phyloP scores from a whole-genome alignment of 92 coral and sea anemone species.

The Siderastrea radians region DNA sequence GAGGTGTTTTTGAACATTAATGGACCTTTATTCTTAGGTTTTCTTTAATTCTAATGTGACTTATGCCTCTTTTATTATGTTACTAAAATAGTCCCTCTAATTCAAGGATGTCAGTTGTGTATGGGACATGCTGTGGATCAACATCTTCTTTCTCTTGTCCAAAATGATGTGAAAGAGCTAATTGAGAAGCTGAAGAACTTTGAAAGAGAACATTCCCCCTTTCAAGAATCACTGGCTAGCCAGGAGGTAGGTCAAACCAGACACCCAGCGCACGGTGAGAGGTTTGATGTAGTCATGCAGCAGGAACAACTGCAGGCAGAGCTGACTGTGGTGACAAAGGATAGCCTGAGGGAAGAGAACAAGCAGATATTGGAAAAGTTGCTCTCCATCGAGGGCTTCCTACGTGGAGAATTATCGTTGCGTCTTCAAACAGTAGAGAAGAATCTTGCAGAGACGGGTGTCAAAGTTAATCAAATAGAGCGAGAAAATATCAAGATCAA shows the following conservation, averaged over 20 bases:
- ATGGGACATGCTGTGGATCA: slow-evolving; percentile 22
- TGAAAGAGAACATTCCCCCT: background rate
- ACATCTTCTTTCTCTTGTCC: background rate
- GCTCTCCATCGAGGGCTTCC: background rate
- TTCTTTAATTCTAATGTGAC: background rate
- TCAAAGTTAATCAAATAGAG: slow-evolving; percentile 5
- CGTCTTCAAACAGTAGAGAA: slow-evolving; percentile 1
- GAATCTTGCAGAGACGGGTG: slow-evolving; percentile 1
- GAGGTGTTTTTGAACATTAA: no score
- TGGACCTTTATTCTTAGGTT: no score
- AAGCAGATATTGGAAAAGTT: slow-evolving; percentile 6
- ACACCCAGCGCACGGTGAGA: background rate
- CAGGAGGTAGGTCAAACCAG: slow-evolving; percentile 6
- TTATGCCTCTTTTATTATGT: background rate
- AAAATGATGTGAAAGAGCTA: slow-evolving; percentile 5
- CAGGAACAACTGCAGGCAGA: background rate
- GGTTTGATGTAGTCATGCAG: background rate
- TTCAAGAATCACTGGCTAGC: background rate
- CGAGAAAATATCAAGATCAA: slow-evolving; percentile 7
- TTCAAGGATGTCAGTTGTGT: slow-evolving; percentile 21
- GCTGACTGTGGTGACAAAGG: background rate
- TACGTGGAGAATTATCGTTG: background rate
- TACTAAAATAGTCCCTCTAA: background rate
- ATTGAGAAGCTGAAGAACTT: background rate
- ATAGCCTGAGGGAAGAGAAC: background rate